Evolutionary conservation across 2,888 invertebrate genomes (phyloP).

Genomic region (Brenthis daphne): DNA sequence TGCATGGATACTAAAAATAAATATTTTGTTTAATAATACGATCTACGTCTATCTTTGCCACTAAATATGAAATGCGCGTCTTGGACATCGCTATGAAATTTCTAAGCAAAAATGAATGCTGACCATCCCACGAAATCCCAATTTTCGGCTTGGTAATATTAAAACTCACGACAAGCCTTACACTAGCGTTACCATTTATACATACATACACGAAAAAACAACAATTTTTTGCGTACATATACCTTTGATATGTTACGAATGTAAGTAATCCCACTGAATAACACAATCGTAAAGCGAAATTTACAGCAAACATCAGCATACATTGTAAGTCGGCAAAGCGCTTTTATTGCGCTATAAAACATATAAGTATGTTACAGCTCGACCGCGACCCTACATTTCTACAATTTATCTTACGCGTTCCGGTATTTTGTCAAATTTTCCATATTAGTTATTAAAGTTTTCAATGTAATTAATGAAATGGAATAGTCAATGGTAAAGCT

Average conservation of each 20-base stretch:
- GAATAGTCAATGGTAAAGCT: neutral
- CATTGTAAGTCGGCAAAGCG: slow-evolving; percentile 50
- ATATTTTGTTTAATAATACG: no score
- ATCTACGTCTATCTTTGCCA: no score
- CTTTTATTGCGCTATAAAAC: slow-evolving; percentile 52
- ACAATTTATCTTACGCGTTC: slow-evolving; percentile 1
- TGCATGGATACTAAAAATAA: no score
- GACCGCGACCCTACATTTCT: slow-evolving; percentile 2
- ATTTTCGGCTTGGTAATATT: no score
- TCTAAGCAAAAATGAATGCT: no score
- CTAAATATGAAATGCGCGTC: no score
- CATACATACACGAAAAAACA: no score
- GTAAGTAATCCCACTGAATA: slow-evolving; percentile 22
- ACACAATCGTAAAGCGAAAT: slow-evolving; percentile 48
- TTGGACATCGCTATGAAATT: no score
- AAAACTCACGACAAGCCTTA: no score
- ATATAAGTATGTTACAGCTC: slow-evolving; percentile 16
- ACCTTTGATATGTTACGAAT: neutral
- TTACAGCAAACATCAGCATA: slow-evolving; percentile 52
- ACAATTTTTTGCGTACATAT: no score
- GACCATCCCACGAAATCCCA: no score
- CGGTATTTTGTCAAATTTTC: slow-evolving; percentile 6
- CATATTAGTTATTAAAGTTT: slow-evolving; percentile 5
- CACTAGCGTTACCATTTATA: no score
- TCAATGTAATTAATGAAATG: neutral